Percentiles rank a stretch among this genome's conserved stretches.
Evolutionary conservation across 2,888 invertebrate genomes (phyloP).

Genomic region (Pseudoips prasinana): DNA sequence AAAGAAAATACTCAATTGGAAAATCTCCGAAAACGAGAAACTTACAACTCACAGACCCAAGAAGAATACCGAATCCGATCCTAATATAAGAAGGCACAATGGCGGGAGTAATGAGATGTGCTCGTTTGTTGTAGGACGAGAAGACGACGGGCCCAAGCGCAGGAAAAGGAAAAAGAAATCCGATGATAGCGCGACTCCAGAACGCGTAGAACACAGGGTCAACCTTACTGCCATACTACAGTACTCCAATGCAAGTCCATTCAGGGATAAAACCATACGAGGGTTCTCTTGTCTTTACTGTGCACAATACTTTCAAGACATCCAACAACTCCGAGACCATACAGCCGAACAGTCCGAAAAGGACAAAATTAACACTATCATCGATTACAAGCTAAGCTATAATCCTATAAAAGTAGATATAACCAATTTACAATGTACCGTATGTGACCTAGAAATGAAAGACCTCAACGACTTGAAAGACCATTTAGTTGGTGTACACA

Average conservation of each 20-base stretch:
- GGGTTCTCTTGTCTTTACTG: constrained; percentile 77
- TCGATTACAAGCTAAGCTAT: constrained; percentile 74
- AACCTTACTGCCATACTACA: constrained; percentile 73
- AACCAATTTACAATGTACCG: constrained; percentile 59
- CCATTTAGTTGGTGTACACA: constrained; percentile 56
- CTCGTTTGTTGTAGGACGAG: constrained; percentile 78
- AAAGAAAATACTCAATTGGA: no score
- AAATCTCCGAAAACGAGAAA: no score
- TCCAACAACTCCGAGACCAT: constrained; percentile 61
- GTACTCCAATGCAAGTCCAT: constrained; percentile 73
- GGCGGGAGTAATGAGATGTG: constrained; percentile 58
- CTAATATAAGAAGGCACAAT: not conserved
- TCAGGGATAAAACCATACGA: constrained; percentile 68
- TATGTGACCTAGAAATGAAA: constrained; percentile 57
- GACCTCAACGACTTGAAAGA: constrained; percentile 67
- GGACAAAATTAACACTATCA: constrained; percentile 69
- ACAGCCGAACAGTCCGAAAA: constrained; percentile 64
- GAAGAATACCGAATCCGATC: no score
- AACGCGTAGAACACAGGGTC: constrained; percentile 74
- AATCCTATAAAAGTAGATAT: constrained; percentile 75
- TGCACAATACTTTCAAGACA: constrained; percentile 57
- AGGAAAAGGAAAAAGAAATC: constrained; percentile 69
- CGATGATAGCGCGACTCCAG: constrained; percentile 70
- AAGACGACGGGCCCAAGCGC: constrained; percentile 59
- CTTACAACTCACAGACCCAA: no score